Percentiles rank a stretch among this genome's conserved stretches.
phyloP scores from a whole-genome alignment of 2,888 invertebrate species.

The Cephus pygmeus region DNA sequence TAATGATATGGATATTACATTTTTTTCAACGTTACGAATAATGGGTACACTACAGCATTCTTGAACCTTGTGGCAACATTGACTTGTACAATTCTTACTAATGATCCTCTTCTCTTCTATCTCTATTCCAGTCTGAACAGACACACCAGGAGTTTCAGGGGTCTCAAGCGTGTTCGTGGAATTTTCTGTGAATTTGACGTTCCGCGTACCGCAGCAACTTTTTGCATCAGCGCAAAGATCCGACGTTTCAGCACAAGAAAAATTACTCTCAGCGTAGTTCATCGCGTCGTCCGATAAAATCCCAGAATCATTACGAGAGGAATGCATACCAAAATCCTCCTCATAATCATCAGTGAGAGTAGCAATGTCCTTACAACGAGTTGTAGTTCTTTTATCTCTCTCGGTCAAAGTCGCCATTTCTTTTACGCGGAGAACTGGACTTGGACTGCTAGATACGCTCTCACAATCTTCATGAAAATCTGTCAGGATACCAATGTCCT shows the following conservation, averaged over 20 bases:
- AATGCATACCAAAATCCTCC: conserved; percentile 35
- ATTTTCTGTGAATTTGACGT: conserved; percentile 32
- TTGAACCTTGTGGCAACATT: conserved; percentile 4
- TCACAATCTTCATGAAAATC: conserved; percentile 48
- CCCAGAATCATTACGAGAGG: conserved; percentile 48
- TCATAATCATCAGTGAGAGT: conserved; percentile 48
- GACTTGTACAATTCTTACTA: not conserved
- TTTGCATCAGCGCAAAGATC: conserved; percentile 27
- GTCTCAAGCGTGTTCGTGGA: conserved; percentile 45
- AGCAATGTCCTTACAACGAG: conserved; percentile 46
- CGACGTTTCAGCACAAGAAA: conserved; percentile 36
- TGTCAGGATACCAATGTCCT: conserved; percentile 50
- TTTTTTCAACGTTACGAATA: conserved; percentile 37
- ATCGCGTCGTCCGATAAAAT: conserved; percentile 48
- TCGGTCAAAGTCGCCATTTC: conserved; percentile 56
- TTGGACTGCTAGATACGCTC: conserved; percentile 7
- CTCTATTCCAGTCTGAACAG: conserved; percentile 5
- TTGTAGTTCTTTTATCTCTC: conserved; percentile 30
- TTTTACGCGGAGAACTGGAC: conserved; percentile 47
- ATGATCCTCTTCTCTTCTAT: not conserved
- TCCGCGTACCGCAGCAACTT: not conserved
- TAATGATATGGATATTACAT: conserved; percentile 53
- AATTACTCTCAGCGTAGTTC: conserved; percentile 44
- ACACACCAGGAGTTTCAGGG: not conserved
- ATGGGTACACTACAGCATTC: conserved; percentile 10